Base-by-base conservation (phyloP, 2,797 vertebrate species). In the Coregonus sp. region DNA sequence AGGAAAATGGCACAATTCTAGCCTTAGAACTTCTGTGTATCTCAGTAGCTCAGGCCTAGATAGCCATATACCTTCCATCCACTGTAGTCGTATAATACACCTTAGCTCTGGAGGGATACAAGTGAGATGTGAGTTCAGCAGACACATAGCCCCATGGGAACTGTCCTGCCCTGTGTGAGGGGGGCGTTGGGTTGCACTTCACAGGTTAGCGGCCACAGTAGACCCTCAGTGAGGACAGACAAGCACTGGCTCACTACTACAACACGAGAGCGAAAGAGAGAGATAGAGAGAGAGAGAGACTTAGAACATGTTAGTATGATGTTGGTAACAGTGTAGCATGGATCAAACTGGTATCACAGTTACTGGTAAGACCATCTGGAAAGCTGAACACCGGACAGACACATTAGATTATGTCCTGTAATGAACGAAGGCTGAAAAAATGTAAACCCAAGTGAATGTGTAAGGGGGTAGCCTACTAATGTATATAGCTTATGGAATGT, bases 151-250 rank as follows among this genome's bases (percentile, higher is more conserved):
- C 50, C 66, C 77, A 73, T 69, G 51, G 66, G 72, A 70, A 61
- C 31, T 14, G 76, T 31, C 69, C 51, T 16, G 16, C 35, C 20
- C 52, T 18, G 20, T 52, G 71, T 18, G 35, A 47, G 66, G 66
- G 66, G 5, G 72, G 76, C 16, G 7, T 56, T 20, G 52, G 77
- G 77, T 78, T 78, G 69, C 72, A 73, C 33, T 56, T n/a, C 65
- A 47, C 37, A 72, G 70, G 70, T 47, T 59, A 25, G 12, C 29
- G 51, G 76, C 25, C 12, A 11, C 15, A 50, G 4, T 15, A 20
- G 56, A 9, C 56, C 56, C 66, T 68, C 12, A 1, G 12, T 47
- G 72, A 6, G 35, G 77, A 78, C 52, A 70, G 72, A 72, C 31
- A 37, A 9, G 16, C 12, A 4, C 70, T 50, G 73, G 66, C 50